Conservation (phyloP, 2,113 vertebrate species). For the Campylorhamphus procurvoides region DNA sequence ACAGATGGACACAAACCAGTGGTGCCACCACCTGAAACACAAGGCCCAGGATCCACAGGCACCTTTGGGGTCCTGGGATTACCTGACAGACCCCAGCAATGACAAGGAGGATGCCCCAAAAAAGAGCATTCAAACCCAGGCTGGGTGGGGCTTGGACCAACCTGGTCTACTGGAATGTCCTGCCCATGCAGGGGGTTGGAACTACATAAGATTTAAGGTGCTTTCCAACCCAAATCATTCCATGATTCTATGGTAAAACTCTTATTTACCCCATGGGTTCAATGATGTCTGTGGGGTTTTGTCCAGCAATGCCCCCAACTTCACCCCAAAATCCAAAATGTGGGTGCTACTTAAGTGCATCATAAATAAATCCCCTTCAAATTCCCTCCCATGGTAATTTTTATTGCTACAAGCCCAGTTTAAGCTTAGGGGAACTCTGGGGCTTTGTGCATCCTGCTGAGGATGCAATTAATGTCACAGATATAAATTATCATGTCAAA, state of each 20-base stretch:
- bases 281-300: accelerated
- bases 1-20: accelerated
- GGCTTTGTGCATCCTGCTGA: not conserved
- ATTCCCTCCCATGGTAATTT: not conserved
- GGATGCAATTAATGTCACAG: not conserved
- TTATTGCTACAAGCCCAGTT: not conserved
- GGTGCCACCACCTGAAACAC: not conserved
- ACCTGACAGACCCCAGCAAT: not conserved
- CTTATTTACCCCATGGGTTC: accelerated
- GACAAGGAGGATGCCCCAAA: not conserved
- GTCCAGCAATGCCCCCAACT: not conserved
- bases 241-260: not conserved
- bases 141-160: not conserved
- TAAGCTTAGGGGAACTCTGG: not conserved
- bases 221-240: not conserved
- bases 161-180: not conserved
- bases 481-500: not conserved
- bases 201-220: not conserved
- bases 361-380: constrained; percentile 13
- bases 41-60: not conserved
- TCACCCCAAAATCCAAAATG: not conserved
- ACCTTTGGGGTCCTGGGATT: not conserved
- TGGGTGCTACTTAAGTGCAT: not conserved
- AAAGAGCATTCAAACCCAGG: not conserved
- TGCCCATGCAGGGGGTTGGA: not conserved